Conservation (phyloP, 1,140 invertebrate genomes). For the Achatina immaculata region DNA sequence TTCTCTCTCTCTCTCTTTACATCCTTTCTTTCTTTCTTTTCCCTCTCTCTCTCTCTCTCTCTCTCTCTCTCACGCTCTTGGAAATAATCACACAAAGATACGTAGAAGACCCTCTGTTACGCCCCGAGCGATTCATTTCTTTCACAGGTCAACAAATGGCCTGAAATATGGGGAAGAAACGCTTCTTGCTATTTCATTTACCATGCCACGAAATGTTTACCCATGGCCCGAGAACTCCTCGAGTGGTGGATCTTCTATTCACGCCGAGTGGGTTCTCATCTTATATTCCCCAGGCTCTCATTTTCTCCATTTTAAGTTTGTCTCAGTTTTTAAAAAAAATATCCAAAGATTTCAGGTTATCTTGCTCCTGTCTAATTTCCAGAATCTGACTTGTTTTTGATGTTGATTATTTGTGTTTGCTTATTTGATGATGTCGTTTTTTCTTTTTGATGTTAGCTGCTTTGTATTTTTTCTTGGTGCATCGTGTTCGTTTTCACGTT, state of each 20-base stretch:
- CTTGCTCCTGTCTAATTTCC: no score
- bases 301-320: neutral
- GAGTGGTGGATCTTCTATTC: neutral
- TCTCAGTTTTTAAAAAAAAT: no score
- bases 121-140: neutral
- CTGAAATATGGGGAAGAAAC: neutral
- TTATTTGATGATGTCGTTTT: no score
- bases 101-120: neutral
- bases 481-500: no score
- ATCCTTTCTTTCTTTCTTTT: neutral
- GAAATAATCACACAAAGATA: neutral
- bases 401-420: no score
- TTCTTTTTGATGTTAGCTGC: no score
- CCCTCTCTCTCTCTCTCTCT: constrained; percentile 10
- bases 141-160: neutral
- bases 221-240: neutral
- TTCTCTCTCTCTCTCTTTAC: neutral
- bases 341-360: no score
- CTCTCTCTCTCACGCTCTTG: neutral
- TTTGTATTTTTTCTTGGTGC: no score
- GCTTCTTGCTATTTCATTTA: neutral
- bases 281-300: neutral
- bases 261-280: neutral
- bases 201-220: neutral
- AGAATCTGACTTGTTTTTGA: no score